Evolutionary conservation across 2,888 invertebrate genomes (phyloP).

Genomic region (Luffia ferchaultella): DNA sequence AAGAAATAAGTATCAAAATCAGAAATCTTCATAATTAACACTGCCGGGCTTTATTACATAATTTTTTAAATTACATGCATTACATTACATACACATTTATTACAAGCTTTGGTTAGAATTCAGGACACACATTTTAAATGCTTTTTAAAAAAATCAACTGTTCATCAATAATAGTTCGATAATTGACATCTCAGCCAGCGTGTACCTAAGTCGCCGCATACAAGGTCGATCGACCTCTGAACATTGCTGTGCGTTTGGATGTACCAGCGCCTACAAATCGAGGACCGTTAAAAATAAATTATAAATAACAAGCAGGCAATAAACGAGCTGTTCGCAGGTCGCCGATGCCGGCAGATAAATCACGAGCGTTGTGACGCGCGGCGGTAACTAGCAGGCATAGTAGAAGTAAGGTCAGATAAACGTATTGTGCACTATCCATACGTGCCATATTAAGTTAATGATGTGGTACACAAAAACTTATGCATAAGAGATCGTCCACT

Average conservation of each 20-base stretch:
- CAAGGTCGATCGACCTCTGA: conserved; percentile 5
- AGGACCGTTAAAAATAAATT: conserved; percentile 64
- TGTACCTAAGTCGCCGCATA: conserved; percentile 8
- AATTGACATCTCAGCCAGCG: background rate
- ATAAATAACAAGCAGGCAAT: conserved; percentile 63
- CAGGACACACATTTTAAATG: no score
- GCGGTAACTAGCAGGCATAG: conserved; percentile 1
- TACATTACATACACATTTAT: no score
- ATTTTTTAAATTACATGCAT: no score
- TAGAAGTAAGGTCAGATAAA: no score
- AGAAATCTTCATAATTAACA: no score
- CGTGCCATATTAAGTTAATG: no score
- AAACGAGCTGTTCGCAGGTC: conserved; percentile 61
- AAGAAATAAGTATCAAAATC: no score
- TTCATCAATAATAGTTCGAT: background rate
- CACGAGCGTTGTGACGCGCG: conserved; percentile 27
- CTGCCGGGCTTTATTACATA: no score
- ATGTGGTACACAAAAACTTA: no score
- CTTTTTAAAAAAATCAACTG: background rate
- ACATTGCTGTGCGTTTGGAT: conserved; percentile 2
- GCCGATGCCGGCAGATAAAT: conserved; percentile 60
- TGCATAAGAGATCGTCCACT: no score
- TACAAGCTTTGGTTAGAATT: no score
- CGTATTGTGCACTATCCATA: no score
- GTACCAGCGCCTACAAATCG: conserved; percentile 40